Evolutionary conservation across 2,113 vertebrate genomes (phyloP).

Genomic region (Murina feae): DNA sequence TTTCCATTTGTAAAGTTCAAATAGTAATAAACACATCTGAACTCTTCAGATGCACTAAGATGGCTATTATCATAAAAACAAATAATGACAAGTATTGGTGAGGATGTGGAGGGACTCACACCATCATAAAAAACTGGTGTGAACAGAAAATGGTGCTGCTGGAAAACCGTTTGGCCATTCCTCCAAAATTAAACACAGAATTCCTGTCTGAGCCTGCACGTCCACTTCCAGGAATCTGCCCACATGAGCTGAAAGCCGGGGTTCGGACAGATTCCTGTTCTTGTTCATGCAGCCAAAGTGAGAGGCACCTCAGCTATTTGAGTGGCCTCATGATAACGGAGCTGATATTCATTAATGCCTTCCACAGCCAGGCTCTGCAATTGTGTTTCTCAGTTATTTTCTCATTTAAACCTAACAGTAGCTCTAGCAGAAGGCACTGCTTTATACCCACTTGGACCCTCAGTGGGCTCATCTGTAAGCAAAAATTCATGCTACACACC

Average conservation of each 20-base stretch:
- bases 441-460: not conserved
- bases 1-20: not conserved
- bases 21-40: constrained; percentile 20
- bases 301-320: not conserved
- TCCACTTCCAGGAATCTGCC: not conserved
- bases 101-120: not conserved
- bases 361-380: not conserved
- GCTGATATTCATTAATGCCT: not conserved
- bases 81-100: not conserved
- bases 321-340: not conserved
- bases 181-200: not conserved
- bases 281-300: not conserved
- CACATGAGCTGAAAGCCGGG: not conserved
- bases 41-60: not conserved
- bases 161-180: not conserved
- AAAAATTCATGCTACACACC: not conserved
- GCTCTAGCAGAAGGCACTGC: not conserved
- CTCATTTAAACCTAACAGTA: not conserved
- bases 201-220: not conserved
- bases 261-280: not conserved
- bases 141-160: not conserved
- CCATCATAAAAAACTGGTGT: not conserved
- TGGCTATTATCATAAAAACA: not conserved
- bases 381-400: not conserved
- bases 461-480: not conserved